Evolutionary conservation across 2,113 vertebrate genomes (phyloP).

Genomic region (Microcebus murinus): DNA sequence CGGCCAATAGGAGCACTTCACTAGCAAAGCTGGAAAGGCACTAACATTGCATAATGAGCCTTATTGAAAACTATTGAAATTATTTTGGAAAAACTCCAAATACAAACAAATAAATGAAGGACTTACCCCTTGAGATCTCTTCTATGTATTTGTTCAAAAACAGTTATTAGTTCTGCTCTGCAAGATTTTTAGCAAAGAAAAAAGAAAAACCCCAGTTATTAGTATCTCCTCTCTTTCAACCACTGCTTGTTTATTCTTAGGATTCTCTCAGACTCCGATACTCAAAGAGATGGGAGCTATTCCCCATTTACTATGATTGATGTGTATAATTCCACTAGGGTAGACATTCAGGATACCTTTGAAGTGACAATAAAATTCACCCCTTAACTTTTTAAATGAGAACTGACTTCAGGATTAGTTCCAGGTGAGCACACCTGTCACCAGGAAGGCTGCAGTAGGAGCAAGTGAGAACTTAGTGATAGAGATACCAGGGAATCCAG

Average conservation of each 20-base stretch:
- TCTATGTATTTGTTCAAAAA: not conserved
- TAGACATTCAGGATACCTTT: not conserved
- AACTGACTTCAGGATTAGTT: not conserved
- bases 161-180: not conserved
- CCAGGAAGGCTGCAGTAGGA: not conserved
- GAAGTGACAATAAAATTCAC: not conserved
- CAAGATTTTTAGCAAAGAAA: not conserved
- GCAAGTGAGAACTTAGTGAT: not conserved
- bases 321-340: not conserved
- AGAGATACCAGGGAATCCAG: not conserved
- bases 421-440: too few relatives aligned
- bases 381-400: not conserved
- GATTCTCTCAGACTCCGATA: not conserved
- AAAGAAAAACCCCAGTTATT: too few relatives aligned
- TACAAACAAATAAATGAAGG: not conserved
- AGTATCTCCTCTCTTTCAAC: not conserved
- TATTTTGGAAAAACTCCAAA: conserved; percentile 12
- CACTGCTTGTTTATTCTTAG: not conserved
- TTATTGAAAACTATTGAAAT: conserved; percentile 16
- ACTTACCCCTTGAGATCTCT: not conserved
- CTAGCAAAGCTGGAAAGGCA: not conserved
- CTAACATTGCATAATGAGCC: not conserved
- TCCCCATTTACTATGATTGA: not conserved
- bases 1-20: not conserved
- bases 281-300: not conserved